Conservation (phyloP, 2,797 vertebrate genomes). For the Cyprinodon diabolis region DNA sequence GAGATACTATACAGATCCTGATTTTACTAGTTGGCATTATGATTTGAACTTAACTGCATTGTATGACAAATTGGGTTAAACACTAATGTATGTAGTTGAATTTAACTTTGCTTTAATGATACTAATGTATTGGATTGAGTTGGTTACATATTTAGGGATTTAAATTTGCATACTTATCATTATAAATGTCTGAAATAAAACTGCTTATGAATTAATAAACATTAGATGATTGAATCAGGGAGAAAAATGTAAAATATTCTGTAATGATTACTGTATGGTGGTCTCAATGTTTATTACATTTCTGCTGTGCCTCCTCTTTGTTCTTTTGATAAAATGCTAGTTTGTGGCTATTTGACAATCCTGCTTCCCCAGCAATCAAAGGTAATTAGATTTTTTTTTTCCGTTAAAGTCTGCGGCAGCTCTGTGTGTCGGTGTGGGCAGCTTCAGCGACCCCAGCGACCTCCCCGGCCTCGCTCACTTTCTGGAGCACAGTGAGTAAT, state of each 20-base stretch:
- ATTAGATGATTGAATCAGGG: not conserved
- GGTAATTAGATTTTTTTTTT: conserved; percentile 5
- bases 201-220: not conserved
- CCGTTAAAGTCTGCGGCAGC: conserved; percentile 91
- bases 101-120: not conserved
- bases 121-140: not conserved
- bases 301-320: not conserved
- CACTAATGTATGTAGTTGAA: not conserved
- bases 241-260: not conserved
- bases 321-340: not conserved
- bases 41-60: not conserved
- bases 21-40: not conserved
- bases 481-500: conserved; percentile 94
- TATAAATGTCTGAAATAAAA: not conserved
- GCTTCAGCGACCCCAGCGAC: conserved; percentile 95
- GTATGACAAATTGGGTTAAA: not conserved
- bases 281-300: not conserved
- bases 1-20: too few relatives aligned
- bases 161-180: not conserved
- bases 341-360: not conserved
- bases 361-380: not conserved
- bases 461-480: conserved; percentile 97
- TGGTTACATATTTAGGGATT: not conserved
- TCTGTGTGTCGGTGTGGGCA: conserved; percentile 92
- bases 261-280: not conserved